Evolutionary conservation across 2,888 invertebrate genomes (phyloP).

Genomic region (Chymomyza fuscimana): DNA sequence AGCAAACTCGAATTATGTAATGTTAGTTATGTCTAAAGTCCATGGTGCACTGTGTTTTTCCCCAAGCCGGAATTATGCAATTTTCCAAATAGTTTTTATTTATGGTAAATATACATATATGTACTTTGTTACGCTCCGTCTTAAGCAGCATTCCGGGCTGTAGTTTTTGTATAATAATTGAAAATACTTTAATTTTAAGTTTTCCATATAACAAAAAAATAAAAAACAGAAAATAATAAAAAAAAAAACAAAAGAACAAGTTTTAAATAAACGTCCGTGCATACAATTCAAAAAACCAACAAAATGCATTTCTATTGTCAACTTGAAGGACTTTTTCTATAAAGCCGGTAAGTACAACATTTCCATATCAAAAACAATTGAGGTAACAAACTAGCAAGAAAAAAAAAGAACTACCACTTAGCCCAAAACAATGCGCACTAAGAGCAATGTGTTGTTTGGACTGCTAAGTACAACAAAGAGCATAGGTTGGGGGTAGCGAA

Average conservation of each 20-base stretch:
- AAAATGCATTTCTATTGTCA: conserved; percentile 48
- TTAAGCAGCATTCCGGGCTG: conserved; percentile 30
- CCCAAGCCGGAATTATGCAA: background rate
- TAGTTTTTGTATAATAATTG: conserved; percentile 17
- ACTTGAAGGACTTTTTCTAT: background rate
- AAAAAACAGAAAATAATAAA: background rate
- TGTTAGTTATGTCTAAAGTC: conserved; percentile 49
- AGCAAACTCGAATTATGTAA: conserved; percentile 61
- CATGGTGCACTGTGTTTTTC: conserved; percentile 49
- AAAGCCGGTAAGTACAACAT: conserved; percentile 35
- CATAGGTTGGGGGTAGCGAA: background rate
- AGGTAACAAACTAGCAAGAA: conserved; percentile 27
- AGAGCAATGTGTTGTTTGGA: conserved; percentile 70
- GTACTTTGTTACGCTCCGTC: conserved; percentile 21
- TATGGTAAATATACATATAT: background rate
- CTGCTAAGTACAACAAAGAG: conserved; percentile 20
- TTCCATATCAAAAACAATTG: conserved; percentile 53
- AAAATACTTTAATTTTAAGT: conserved; percentile 36
- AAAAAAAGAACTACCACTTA: conserved; percentile 50
- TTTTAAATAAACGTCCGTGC: conserved; percentile 72
- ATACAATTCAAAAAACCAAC: conserved; percentile 57
- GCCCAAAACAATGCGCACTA: conserved; percentile 65
- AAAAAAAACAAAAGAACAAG: conserved; percentile 41
- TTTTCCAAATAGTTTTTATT: background rate
- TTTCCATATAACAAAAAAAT: conserved; percentile 34